phyloP scores from a whole-genome alignment of 2,113 vertebrate genomes.

The Cebidichthys violaceus region DNA sequence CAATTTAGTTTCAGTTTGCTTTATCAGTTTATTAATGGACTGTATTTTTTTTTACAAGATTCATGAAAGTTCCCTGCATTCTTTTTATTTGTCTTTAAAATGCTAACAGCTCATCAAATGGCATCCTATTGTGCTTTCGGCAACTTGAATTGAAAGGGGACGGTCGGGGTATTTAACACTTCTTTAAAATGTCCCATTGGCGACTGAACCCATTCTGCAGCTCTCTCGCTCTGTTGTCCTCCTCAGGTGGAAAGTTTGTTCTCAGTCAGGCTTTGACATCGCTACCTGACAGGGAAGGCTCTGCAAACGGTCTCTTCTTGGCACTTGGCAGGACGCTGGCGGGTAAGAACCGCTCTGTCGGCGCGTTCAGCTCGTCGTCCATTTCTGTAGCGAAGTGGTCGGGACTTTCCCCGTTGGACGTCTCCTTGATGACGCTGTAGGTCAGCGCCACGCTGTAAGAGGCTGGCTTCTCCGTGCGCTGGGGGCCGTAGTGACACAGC shows the following conservation, averaged over 20 bases:
- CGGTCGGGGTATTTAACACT: neutral
- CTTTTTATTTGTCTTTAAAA: slow-evolving; percentile 14
- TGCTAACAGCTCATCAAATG: slow-evolving; percentile 1
- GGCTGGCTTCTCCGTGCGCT: slow-evolving; percentile 85
- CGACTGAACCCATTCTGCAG: slow-evolving; percentile 26
- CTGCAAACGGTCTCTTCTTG: slow-evolving; percentile 83
- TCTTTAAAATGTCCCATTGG: neutral
- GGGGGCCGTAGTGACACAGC: slow-evolving; percentile 90
- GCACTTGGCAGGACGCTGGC: slow-evolving; percentile 77
- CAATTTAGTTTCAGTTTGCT: neutral
- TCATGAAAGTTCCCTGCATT: neutral
- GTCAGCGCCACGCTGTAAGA: slow-evolving; percentile 88
- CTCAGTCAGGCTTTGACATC: slow-evolving; percentile 74
- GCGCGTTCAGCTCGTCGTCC: slow-evolving; percentile 83
- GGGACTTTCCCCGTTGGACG: slow-evolving; percentile 85
- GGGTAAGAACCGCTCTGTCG: slow-evolving; percentile 84
- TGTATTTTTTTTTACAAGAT: neutral
- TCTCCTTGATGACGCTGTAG: slow-evolving; percentile 92
- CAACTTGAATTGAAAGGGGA: slow-evolving; percentile 1
- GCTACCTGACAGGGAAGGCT: slow-evolving; percentile 81
- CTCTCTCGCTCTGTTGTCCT: slow-evolving; percentile 19
- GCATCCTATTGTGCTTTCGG: neutral
- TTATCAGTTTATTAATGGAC: neutral
- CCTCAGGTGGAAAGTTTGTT: neutral
- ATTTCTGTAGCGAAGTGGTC: slow-evolving; percentile 92